Conservation (phyloP, 1,140 invertebrate species). For the Helicoverpa armigera region DNA sequence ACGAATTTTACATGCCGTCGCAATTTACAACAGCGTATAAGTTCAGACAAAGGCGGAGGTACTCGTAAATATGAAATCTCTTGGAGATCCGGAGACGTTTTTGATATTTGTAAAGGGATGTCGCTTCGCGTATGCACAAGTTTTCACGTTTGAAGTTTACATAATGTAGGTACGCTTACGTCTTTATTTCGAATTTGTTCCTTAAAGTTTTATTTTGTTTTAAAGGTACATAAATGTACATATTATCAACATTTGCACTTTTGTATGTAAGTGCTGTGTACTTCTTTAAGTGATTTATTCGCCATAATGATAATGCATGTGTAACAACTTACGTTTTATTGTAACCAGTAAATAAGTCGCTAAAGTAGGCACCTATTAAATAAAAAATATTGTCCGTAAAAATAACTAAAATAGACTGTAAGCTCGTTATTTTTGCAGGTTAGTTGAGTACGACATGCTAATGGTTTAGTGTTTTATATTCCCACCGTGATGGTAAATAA, state of each 20-base stretch:
- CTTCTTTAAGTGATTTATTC: too few relatives aligned
- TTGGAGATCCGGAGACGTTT: conserved; percentile 29
- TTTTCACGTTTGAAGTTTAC: neutral
- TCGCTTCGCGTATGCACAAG: neutral
- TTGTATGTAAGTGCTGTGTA: too few relatives aligned
- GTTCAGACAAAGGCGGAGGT: conserved; percentile 8
- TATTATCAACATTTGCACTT: too few relatives aligned
- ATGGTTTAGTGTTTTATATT: neutral
- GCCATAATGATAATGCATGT: too few relatives aligned
- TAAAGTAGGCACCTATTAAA: neutral
- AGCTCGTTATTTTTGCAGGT: neutral
- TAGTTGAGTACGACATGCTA: neutral
- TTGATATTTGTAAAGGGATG: neutral
- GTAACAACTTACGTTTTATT: too few relatives aligned
- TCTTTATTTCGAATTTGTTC: neutral
- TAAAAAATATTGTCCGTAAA: neutral
- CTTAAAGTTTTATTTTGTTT: neutral
- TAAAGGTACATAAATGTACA: too few relatives aligned
- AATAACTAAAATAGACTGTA: neutral
- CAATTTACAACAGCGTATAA: conserved; percentile 14
- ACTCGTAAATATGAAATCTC: conserved; percentile 13
- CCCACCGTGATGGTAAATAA: neutral
- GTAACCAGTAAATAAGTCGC: too few relatives aligned
- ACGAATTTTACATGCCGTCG: neutral
- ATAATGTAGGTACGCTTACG: neutral